These are phyloP conservation scores for Eurypyga helias DNA, from an alignment of 2,113 vertebrate genomes.

Conservation along the genomic window DNA sequence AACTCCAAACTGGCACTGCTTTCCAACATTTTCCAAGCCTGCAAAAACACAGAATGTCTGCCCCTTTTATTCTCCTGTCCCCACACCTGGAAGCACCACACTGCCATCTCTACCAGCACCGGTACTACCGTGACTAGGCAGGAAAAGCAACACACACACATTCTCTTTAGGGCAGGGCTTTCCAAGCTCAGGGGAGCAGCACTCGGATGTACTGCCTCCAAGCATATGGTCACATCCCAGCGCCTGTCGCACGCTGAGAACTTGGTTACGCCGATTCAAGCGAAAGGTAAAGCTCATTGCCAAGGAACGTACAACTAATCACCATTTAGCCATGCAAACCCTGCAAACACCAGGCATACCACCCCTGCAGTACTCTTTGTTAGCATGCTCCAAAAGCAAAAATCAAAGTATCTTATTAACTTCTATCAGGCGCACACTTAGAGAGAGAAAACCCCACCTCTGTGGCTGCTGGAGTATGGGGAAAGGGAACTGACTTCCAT, in stretches of 20 bases:
- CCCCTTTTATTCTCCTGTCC: too few species aligned
- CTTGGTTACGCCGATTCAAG: not conserved
- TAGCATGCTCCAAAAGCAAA: not conserved
- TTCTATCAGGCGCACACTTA: too few species aligned
- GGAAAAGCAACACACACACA: rapidly evolving
- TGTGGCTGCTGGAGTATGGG: not conserved
- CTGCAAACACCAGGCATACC: not conserved
- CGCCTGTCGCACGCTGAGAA: not conserved
- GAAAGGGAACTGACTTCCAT: not conserved
- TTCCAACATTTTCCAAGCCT: not conserved
- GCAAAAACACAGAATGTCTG: not conserved
- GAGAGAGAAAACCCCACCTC: not conserved
- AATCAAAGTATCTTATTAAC: too few species aligned
- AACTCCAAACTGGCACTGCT: not conserved
- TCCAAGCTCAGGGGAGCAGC: not conserved
- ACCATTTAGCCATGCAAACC: not conserved
- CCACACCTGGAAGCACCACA: not conserved
- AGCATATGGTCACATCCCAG: not conserved
- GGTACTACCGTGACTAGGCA: too few species aligned
- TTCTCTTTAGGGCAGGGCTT: not conserved
- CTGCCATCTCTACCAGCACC: not conserved
- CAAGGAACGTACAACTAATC: not conserved
- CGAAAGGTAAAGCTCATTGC: not conserved
- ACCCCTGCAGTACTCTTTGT: not conserved
- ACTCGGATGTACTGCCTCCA: rapidly evolving